Conservation (phyloP, 1,140 invertebrate species). For the Dysdera silvatica region DNA sequence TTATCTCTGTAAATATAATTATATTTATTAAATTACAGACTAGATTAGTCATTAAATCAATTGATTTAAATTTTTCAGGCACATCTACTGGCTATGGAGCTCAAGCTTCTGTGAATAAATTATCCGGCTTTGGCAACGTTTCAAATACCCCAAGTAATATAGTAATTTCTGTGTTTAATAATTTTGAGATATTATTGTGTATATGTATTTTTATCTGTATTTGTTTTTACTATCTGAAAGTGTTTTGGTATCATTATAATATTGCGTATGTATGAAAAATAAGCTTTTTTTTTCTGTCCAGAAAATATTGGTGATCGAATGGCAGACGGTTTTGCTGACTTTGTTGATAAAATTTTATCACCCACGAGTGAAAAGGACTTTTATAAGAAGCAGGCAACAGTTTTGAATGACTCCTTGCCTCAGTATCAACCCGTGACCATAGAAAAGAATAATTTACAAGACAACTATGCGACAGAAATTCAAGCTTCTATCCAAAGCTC, state of each 20-base stretch:
- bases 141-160: background rate
- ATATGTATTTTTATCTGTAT: background rate
- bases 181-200: background rate
- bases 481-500: background rate
- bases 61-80: no score
- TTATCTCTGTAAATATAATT: no score
- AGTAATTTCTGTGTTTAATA: background rate
- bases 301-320: slow-evolving; percentile 19
- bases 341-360: slow-evolving; percentile 15
- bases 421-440: slow-evolving; percentile 19
- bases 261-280: background rate
- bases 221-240: background rate
- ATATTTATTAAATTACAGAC: no score
- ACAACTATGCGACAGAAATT: background rate
- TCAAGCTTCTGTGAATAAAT: no score
- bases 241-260: background rate
- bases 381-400: background rate
- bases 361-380: slow-evolving; percentile 3
- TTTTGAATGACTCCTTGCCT: slow-evolving; percentile 9
- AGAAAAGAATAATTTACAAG: background rate
- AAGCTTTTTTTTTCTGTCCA: slow-evolving; percentile 7
- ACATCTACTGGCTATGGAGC: no score
- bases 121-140: background rate
- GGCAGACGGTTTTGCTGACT: no score
- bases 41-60: no score